These are phyloP conservation scores for Hyles vespertilio DNA, from an alignment of 1,140 invertebrate species.

Conservation along the genomic window DNA sequence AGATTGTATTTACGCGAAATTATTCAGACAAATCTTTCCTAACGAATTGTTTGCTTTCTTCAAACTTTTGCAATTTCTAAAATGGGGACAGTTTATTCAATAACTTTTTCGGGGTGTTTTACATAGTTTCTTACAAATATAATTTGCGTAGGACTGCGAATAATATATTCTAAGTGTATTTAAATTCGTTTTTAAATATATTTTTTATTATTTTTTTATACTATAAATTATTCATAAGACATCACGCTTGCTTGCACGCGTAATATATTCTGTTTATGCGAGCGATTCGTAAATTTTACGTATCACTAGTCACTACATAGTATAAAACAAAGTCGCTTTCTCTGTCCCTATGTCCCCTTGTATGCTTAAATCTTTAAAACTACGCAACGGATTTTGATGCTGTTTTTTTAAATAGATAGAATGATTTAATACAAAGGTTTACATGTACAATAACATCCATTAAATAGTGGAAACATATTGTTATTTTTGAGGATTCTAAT, in stretches of 20 bases:
- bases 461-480: too few species aligned
- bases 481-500: too few species aligned
- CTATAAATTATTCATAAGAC: not conserved
- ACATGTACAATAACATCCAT: too few species aligned
- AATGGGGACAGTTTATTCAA: slow-evolving; percentile 27
- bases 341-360: too few species aligned
- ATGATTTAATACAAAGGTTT: too few species aligned
- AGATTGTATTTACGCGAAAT: slow-evolving; percentile 62
- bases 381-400: too few species aligned
- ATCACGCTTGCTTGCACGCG: not conserved
- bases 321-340: too few species aligned
- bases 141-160: not conserved
- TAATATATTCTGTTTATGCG: not conserved
- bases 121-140: too few species aligned
- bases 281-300: not conserved
- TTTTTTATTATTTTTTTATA: not conserved
- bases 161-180: not conserved
- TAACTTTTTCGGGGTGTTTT: slow-evolving; percentile 17
- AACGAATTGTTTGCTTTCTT: slow-evolving; percentile 64
- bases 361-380: too few species aligned
- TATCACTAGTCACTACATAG: too few species aligned
- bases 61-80: slow-evolving; percentile 49
- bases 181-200: not conserved
- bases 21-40: slow-evolving; percentile 57
- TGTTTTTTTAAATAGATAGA: too few species aligned